These are phyloP conservation scores for Poeciliopsis turrubarensis DNA, from an alignment of 2,113 vertebrate species.

Conservation along the genomic window DNA sequence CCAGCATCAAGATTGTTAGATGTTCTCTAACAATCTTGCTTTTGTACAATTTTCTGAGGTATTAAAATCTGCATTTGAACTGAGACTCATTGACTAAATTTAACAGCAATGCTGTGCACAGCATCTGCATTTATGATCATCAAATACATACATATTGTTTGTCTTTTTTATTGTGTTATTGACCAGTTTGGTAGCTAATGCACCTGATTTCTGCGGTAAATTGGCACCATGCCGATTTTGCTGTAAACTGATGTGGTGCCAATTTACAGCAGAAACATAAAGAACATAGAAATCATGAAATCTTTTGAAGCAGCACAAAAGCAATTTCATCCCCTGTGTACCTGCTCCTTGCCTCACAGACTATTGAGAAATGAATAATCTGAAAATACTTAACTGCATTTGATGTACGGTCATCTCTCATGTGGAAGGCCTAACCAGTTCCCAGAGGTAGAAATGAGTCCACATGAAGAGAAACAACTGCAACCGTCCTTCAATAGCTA, in stretches of 20 bases:
- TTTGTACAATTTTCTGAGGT: not conserved
- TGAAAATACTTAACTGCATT: slow-evolving; percentile 71
- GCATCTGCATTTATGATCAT: no score
- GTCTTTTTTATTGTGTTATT: not conserved
- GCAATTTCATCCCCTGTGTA: slow-evolving; percentile 41
- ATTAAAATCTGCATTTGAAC: not conserved
- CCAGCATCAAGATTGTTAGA: not conserved
- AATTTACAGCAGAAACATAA: no score
- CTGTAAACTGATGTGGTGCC: no score
- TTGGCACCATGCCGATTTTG: no score
- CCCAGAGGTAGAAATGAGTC: slow-evolving; percentile 65
- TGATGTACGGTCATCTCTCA: slow-evolving; percentile 61
- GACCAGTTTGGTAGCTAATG: not conserved
- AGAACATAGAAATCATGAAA: not conserved
- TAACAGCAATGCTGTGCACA: not conserved
- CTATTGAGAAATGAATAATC: slow-evolving; percentile 67
- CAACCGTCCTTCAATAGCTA: slow-evolving; percentile 72
- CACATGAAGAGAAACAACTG: slow-evolving; percentile 61
- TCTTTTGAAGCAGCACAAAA: slow-evolving; percentile 28
- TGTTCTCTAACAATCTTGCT: not conserved
- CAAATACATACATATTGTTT: no score
- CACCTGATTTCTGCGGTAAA: not conserved
- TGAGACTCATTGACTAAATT: not conserved
- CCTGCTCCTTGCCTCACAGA: slow-evolving; percentile 52
- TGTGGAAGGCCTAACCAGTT: slow-evolving; percentile 61